Evolutionary conservation across 2,113 vertebrate genomes (phyloP).

Genomic region (Phaetusa simplex): DNA sequence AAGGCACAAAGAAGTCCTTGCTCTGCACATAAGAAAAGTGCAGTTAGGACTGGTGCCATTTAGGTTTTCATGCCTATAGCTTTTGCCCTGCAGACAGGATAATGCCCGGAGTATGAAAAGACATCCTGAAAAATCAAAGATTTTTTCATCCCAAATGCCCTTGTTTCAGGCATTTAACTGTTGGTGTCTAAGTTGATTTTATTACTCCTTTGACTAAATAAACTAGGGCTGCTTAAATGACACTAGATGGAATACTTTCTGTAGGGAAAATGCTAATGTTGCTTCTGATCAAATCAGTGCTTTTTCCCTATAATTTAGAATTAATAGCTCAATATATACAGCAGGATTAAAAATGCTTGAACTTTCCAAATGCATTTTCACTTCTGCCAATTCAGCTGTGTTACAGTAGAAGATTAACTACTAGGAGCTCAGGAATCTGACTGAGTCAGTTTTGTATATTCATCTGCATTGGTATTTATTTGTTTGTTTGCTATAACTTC

Average conservation of each 20-base stretch:
- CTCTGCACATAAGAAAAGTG: not conserved
- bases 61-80: not conserved
- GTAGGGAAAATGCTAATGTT: not conserved
- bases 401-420: not conserved
- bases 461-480: slow-evolving; percentile 30
- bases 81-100: not conserved
- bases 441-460: not conserved
- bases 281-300: not conserved
- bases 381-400: slow-evolving; percentile 26
- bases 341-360: slow-evolving; percentile 37
- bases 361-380: slow-evolving; percentile 12
- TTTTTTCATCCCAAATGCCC: not conserved
- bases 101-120: not conserved
- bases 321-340: slow-evolving; percentile 17
- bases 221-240: not conserved
- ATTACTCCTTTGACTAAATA: not conserved
- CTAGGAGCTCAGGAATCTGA: not conserved
- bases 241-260: not conserved
- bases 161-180: not conserved
- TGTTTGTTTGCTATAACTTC: slow-evolving; percentile 27
- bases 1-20: not conserved
- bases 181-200: not conserved
- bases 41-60: not conserved
- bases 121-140: not conserved
- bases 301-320: not conserved